Conservation (phyloP, 2,888 invertebrate species). For the Epinotia nisella region DNA sequence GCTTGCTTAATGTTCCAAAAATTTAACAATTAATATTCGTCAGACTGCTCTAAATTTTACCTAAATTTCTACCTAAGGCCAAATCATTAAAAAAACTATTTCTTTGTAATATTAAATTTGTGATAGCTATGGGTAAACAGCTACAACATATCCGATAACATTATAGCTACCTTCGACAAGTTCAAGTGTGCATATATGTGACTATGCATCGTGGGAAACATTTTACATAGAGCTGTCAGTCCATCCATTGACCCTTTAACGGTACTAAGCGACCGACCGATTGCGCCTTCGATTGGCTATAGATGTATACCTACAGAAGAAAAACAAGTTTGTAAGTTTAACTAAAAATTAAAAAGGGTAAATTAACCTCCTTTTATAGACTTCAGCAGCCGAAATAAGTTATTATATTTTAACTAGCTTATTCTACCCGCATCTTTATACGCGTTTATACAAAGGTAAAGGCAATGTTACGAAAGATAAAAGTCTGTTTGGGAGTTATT, state of each 20-base stretch:
- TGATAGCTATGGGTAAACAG: constrained; percentile 59
- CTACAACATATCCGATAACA: constrained; percentile 62
- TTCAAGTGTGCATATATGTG: constrained; percentile 54
- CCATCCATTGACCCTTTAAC: constrained; percentile 71
- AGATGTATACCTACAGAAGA: constrained; percentile 40
- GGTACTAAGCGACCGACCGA: constrained; percentile 60
- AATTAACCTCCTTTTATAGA: no score
- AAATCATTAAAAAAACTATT: background rate
- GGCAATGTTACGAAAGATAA: no score
- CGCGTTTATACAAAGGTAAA: no score
- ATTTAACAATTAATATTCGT: background rate
- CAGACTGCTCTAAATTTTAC: background rate
- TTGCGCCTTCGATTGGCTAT: constrained; percentile 61
- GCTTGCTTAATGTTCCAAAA: background rate
- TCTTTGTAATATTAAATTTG: constrained; percentile 41
- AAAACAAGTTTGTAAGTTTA: constrained; percentile 29
- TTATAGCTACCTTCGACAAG: constrained; percentile 51
- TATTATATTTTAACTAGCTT: no score
- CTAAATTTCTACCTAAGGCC: background rate
- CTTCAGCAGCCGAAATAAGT: no score
- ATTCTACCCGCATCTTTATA: no score
- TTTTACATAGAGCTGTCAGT: constrained; percentile 61
- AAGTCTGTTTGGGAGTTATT: no score
- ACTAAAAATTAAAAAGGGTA: background rate
- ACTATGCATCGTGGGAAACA: constrained; percentile 74